Evolutionary conservation across 2,888 invertebrate species (phyloP).

Genomic region (Drosophila helvetica): DNA sequence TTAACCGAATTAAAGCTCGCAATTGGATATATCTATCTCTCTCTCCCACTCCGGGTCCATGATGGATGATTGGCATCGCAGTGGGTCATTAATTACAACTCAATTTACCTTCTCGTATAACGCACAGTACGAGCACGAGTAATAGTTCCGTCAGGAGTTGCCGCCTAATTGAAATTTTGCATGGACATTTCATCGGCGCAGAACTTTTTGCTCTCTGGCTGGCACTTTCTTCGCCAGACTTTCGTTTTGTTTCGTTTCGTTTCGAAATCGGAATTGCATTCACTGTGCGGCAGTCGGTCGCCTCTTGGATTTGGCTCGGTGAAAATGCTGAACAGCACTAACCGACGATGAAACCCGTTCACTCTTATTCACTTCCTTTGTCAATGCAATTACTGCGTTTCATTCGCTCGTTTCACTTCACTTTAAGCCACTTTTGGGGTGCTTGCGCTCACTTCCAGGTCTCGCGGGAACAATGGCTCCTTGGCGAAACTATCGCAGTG

Average conservation of each 20-base stretch:
- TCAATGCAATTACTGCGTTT: slow-evolving; percentile 61
- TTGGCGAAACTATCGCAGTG: slow-evolving; percentile 18
- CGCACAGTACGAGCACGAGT: neutral
- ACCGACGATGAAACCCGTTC: slow-evolving; percentile 60
- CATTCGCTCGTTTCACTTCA: slow-evolving; percentile 48
- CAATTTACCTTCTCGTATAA: slow-evolving; percentile 38
- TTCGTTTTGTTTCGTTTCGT: slow-evolving; percentile 56
- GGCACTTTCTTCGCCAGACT: slow-evolving; percentile 48
- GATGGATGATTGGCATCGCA: slow-evolving; percentile 36
- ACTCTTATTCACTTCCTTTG: slow-evolving; percentile 53
- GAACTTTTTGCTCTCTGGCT: slow-evolving; percentile 21
- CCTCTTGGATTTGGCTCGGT: slow-evolving; percentile 45
- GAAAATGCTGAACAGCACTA: slow-evolving; percentile 58
- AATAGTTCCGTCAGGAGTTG: slow-evolving; percentile 21
- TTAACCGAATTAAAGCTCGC: slow-evolving; percentile 22
- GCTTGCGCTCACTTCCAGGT: slow-evolving; percentile 13
- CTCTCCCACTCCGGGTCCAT: neutral
- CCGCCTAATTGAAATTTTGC: slow-evolving; percentile 19
- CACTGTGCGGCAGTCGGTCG: slow-evolving; percentile 26
- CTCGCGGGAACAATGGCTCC: slow-evolving; percentile 17
- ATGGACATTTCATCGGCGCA: slow-evolving; percentile 16
- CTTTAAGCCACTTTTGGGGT: slow-evolving; percentile 35
- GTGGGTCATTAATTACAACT: slow-evolving; percentile 38
- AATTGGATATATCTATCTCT: neutral
- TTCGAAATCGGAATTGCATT: slow-evolving; percentile 66